Evolutionary conservation across 2,113 vertebrate species (phyloP).

Genomic region (Bufo bufo): DNA sequence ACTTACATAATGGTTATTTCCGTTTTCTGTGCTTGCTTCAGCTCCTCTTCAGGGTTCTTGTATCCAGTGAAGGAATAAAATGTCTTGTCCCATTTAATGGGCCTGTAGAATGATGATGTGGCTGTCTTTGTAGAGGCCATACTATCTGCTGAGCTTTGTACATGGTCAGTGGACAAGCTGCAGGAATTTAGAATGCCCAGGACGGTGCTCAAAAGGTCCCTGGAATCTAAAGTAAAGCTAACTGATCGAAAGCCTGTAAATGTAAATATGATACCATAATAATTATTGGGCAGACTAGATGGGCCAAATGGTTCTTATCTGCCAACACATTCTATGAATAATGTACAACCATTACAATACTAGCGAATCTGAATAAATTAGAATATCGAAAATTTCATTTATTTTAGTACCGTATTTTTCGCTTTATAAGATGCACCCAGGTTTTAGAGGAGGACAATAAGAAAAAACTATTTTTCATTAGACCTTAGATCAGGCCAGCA

Average conservation of each 20-base stretch:
- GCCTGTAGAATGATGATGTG: constrained; percentile 75
- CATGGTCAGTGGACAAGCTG: constrained; percentile 86
- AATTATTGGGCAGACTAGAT: too few species aligned
- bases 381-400: too few species aligned
- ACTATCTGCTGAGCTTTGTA: constrained; percentile 70
- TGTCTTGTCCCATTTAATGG: constrained; percentile 93
- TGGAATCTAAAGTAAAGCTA: constrained; percentile 86
- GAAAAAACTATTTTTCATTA: too few species aligned
- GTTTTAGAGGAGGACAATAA: too few species aligned
- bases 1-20: constrained; percentile 85
- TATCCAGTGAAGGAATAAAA: constrained; percentile 93
- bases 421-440: too few species aligned
- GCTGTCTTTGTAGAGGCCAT: constrained; percentile 62
- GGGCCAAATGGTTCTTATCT: too few species aligned
- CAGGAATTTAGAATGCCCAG: constrained; percentile 90
- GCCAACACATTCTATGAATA: constrained; percentile 32
- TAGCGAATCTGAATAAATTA: too few species aligned
- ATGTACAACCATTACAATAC: too few species aligned
- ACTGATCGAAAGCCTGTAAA: constrained; percentile 89
- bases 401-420: too few species aligned
- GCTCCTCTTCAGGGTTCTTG: constrained; percentile 89
- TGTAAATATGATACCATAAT: too few species aligned
- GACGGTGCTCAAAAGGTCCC: constrained; percentile 89
- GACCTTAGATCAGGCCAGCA: too few species aligned
- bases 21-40: constrained; percentile 81